These are phyloP conservation scores for Cheumatopsyche charites DNA, from an alignment of 1,140 invertebrate species.

Conservation along the genomic window DNA sequence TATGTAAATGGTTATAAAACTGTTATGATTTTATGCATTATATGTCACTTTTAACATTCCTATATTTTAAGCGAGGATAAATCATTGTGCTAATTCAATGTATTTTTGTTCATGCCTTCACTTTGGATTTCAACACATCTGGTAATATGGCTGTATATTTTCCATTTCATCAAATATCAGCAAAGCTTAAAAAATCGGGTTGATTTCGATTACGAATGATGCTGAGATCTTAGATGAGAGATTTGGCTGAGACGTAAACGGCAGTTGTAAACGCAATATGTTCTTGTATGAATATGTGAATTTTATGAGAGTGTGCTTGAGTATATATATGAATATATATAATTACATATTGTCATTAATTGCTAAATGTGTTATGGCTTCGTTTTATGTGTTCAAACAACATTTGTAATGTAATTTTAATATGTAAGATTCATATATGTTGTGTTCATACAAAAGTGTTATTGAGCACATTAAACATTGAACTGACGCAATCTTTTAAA, in stretches of 20 bases:
- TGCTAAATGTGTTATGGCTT: constrained; percentile 35
- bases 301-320: neutral
- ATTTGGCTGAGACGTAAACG: constrained; percentile 14
- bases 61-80: constrained; percentile 20
- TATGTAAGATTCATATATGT: neutral
- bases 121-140: neutral
- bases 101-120: constrained; percentile 10
- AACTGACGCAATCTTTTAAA: constrained; percentile 16
- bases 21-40: neutral
- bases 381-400: constrained; percentile 35
- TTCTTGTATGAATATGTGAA: neutral
- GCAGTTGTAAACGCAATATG: neutral
- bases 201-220: constrained; percentile 48
- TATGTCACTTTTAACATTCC: constrained; percentile 9
- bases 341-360: constrained; percentile 20
- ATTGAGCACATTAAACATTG: neutral
- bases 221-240: constrained; percentile 24
- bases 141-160: constrained; percentile 18
- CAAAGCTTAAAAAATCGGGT: constrained; percentile 48
- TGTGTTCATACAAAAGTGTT: constrained; percentile 18
- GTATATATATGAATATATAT: neutral
- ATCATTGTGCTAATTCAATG: neutral
- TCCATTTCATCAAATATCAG: constrained; percentile 9
- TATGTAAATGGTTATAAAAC: neutral
- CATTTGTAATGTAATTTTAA: constrained; percentile 17